A percentile compares a stretch with the other conserved stretches of the same genome.
Evolutionary conservation across 2,888 invertebrate species (phyloP).

Genomic region (Zaprionus lineosus): DNA sequence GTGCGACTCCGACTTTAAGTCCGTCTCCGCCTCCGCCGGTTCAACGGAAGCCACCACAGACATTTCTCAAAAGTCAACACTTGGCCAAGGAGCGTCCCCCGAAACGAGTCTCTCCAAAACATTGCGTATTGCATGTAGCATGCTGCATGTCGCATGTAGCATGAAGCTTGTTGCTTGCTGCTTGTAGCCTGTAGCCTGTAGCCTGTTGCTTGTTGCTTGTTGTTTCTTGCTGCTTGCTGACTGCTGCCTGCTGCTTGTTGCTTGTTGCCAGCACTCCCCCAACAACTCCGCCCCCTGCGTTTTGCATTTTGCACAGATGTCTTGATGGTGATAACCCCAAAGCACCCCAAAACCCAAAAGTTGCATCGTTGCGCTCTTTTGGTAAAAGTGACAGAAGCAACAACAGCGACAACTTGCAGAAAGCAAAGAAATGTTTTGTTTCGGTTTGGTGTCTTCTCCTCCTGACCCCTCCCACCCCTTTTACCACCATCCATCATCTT

Average conservation of each 20-base stretch:
- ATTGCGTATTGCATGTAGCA: conserved; percentile 39
- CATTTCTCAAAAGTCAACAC: conserved; percentile 36
- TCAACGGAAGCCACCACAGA: conserved; percentile 70
- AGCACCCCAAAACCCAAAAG: conserved; percentile 15
- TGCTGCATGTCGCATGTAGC: background rate
- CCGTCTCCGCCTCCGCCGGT: conserved; percentile 30
- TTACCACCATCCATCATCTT: background rate
- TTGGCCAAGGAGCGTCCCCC: background rate
- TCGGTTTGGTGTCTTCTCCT: conserved; percentile 6
- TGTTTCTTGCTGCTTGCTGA: conserved; percentile 2
- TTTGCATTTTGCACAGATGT: conserved; percentile 55
- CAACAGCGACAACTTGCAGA: conserved; percentile 22
- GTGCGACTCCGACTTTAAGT: too few species aligned
- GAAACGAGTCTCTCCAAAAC: conserved; percentile 34
- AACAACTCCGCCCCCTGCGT: conserved; percentile 18
- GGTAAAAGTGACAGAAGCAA: conserved; percentile 47
- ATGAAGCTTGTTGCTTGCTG: background rate
- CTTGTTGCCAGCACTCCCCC: conserved; percentile 1
- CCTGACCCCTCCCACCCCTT: background rate
- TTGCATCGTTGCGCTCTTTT: conserved; percentile 7
- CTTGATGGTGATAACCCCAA: conserved; percentile 48
- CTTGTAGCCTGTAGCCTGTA: background rate
- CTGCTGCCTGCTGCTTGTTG: conserved; percentile 18
- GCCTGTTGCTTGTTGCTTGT: conserved; percentile 32
- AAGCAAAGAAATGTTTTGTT: conserved; percentile 36